phyloP scores from a whole-genome alignment of 2,113 vertebrate species.

The Pygoscelis adeliae region DNA sequence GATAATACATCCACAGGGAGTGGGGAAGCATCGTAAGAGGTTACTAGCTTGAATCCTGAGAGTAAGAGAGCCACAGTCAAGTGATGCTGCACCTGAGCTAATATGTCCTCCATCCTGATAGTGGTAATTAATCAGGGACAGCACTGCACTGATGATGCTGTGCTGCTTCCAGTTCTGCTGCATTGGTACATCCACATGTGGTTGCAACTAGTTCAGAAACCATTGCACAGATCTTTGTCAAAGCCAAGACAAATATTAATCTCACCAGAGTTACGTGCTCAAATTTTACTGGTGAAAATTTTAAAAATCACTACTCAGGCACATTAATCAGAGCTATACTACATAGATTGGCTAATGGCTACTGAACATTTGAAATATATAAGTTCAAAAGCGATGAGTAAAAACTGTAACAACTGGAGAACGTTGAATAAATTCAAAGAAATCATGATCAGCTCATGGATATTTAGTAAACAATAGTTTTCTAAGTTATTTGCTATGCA shows the following conservation, averaged over 20 bases:
- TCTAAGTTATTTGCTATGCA: neutral
- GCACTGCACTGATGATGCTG: neutral
- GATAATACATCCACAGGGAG: neutral
- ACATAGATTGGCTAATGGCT: neutral
- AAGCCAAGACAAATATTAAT: neutral
- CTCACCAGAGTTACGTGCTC: neutral
- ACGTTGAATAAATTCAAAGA: neutral
- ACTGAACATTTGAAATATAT: neutral
- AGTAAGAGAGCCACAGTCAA: neutral
- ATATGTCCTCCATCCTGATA: neutral
- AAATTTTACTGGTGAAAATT: neutral
- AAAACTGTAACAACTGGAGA: neutral
- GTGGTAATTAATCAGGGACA: neutral
- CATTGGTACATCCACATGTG: neutral
- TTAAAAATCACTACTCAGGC: neutral
- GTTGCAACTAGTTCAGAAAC: neutral
- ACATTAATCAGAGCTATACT: neutral
- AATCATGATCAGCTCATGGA: neutral
- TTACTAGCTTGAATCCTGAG: neutral
- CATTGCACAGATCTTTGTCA: neutral
- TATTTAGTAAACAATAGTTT: constrained; percentile 1
- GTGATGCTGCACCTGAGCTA: neutral
- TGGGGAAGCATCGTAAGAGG: neutral
- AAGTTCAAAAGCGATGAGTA: neutral
- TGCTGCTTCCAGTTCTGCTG: neutral